Percentiles rank a stretch among this genome's conserved stretches.
phyloP scores from a whole-genome alignment of 1,140 invertebrate species.

The Calycopis cecrops region DNA sequence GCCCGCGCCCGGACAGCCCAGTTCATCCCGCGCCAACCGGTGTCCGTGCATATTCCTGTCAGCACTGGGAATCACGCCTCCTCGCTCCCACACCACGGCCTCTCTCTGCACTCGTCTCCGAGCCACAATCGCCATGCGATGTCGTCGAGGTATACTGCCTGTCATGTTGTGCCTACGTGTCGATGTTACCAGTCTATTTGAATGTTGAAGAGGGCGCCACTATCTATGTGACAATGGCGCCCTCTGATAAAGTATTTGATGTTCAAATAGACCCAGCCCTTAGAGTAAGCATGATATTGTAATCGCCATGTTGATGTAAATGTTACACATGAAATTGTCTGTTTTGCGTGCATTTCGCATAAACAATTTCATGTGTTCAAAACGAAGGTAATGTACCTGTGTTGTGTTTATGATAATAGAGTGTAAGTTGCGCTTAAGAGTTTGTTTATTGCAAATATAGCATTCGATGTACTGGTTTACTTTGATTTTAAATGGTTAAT shows the following conservation, averaged over 20 bases:
- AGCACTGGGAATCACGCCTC: conserved; percentile 70
- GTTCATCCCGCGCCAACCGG: conserved; percentile 59
- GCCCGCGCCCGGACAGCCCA: conserved; percentile 49
- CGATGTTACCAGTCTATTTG: conserved; percentile 31
- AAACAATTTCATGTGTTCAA: not conserved
- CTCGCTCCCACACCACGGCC: conserved; percentile 44
- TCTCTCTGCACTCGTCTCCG: conserved; percentile 39
- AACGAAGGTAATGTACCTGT: conserved; percentile 11
- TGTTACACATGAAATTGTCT: conserved; percentile 12
- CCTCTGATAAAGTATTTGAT: not conserved
- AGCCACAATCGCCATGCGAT: conserved; percentile 57
- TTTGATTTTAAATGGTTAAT: conserved; percentile 27
- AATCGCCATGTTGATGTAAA: conserved; percentile 11
- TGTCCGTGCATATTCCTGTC: conserved; percentile 70
- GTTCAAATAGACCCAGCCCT: conserved; percentile 13
- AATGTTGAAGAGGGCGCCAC: conserved; percentile 31
- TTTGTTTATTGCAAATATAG: conserved; percentile 30
- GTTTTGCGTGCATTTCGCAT: not conserved
- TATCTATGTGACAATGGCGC: conserved; percentile 22
- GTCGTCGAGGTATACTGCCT: conserved; percentile 57
- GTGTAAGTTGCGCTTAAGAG: conserved; percentile 24
- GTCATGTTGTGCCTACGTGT: conserved; percentile 39
- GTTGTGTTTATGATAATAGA: conserved; percentile 12
- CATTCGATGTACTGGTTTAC: conserved; percentile 31
- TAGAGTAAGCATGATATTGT: conserved; percentile 17